Evolutionary conservation across 2,888 invertebrate genomes (phyloP).

Genomic region (Oscheius sp.): DNA sequence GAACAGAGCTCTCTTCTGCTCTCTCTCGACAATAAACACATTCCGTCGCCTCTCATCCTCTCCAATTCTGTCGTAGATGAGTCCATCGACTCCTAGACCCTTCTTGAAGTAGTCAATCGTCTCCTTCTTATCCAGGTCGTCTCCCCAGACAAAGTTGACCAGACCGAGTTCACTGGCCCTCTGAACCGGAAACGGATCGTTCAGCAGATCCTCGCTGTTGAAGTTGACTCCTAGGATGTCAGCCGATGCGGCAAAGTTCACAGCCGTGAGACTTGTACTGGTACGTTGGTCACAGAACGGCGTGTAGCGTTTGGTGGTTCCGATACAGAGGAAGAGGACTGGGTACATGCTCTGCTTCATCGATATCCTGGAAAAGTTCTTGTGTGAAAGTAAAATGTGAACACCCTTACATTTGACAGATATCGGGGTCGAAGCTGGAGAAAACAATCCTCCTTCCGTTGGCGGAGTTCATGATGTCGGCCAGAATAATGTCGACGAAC

Average conservation of each 20-base stretch:
- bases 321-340: conserved; percentile 91
- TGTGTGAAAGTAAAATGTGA: no score
- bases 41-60: conserved; percentile 67
- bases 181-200: conserved; percentile 79
- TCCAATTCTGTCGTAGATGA: conserved; percentile 86
- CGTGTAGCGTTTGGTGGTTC: conserved; percentile 81
- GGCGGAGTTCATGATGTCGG: conserved; percentile 85
- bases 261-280: conserved; percentile 67
- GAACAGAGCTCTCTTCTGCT: conserved; percentile 57
- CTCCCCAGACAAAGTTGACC: conserved; percentile 94
- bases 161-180: conserved; percentile 84
- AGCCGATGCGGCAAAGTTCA: conserved; percentile 67
- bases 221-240: conserved; percentile 83
- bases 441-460: conserved; percentile 87
- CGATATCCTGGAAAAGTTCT: conserved; percentile 78
- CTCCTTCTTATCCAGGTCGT: conserved; percentile 86
- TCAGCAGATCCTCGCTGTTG: conserved; percentile 87
- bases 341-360: conserved; percentile 97
- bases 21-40: conserved; percentile 70
- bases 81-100: conserved; percentile 89
- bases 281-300: conserved; percentile 78
- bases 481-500: conserved; percentile 88
- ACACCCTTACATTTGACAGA: conserved; percentile 83
- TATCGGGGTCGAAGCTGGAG: conserved; percentile 94
- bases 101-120: conserved; percentile 89